Percentiles rank a stretch among this genome's conserved stretches.
Evolutionary conservation across 2,113 vertebrate genomes (phyloP).

Genomic region (Paratilapia polleni): DNA sequence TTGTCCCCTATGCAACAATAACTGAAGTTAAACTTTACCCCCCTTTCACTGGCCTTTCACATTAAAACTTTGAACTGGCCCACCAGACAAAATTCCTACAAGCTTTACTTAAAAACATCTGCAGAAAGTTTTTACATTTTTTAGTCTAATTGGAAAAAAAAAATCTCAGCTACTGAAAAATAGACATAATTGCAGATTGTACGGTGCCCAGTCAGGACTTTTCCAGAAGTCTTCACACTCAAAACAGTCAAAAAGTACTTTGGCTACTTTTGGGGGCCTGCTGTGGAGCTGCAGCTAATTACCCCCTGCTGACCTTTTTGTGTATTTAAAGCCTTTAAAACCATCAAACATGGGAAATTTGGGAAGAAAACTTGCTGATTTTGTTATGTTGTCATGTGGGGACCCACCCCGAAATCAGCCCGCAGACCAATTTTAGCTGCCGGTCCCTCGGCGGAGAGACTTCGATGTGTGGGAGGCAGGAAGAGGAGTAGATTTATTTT

Average conservation of each 20-base stretch:
- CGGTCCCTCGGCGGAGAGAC: neutral
- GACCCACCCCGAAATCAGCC: neutral
- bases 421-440: neutral
- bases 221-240: neutral
- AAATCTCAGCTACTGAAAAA: neutral
- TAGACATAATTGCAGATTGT: neutral
- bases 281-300: slow-evolving; percentile 20
- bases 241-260: neutral
- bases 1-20: too few relatives aligned
- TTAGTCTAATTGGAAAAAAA: neutral
- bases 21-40: neutral
- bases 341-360: slow-evolving; percentile 22
- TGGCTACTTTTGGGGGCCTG: neutral
- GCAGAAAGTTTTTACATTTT: neutral
- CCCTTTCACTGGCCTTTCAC: neutral
- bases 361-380: neutral
- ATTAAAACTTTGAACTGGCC: neutral
- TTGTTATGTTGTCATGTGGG: neutral
- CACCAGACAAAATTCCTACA: neutral
- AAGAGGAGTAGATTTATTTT: slow-evolving; percentile 1
- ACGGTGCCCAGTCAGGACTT: too few relatives aligned
- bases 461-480: neutral
- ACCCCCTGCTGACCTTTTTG: neutral
- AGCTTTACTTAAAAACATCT: neutral
- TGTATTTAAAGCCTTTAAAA: slow-evolving; percentile 23